These are phyloP conservation scores for Battus philenor DNA, from an alignment of 1,140 invertebrate species.

Conservation along the genomic window DNA sequence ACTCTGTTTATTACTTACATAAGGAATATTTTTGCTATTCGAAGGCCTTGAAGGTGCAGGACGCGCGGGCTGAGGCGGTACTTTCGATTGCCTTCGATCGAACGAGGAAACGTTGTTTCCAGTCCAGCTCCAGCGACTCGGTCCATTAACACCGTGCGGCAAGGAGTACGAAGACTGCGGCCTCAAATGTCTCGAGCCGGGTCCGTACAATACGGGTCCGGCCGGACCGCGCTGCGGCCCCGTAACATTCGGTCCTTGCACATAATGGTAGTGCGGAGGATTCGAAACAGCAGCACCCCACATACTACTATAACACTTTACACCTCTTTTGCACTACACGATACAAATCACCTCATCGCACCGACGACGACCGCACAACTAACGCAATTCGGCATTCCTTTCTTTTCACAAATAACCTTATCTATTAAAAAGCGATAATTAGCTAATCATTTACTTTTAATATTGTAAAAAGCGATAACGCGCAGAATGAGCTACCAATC, in stretches of 20 bases:
- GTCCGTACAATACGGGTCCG: constrained; percentile 49
- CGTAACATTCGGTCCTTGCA: constrained; percentile 44
- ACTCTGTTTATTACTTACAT: constrained; percentile 44
- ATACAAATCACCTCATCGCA: constrained; percentile 60
- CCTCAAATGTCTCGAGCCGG: constrained; percentile 45
- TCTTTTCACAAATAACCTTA: constrained; percentile 38
- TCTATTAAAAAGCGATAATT: constrained; percentile 51
- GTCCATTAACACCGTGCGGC: constrained; percentile 59
- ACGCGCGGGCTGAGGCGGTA: constrained; percentile 66
- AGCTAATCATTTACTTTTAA: constrained; percentile 44
- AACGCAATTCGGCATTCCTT: constrained; percentile 37
- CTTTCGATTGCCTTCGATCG: constrained; percentile 62
- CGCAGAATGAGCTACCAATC: constrained; percentile 33
- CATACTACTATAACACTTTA: constrained; percentile 45
- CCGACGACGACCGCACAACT: constrained; percentile 42
- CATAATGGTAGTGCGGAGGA: constrained; percentile 65
- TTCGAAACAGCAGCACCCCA: constrained; percentile 71
- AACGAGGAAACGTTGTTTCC: constrained; percentile 66
- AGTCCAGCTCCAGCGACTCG: constrained; percentile 60
- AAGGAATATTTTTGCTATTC: constrained; percentile 44
- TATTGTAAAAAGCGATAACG: constrained; percentile 48
- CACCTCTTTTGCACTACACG: constrained; percentile 42
- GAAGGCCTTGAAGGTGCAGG: constrained; percentile 62
- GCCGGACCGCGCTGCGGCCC: constrained; percentile 44
- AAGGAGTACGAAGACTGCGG: constrained; percentile 67